These are phyloP conservation scores for Clupea harengus DNA, from an alignment of 2,113 vertebrate species.

Conservation along the genomic window DNA sequence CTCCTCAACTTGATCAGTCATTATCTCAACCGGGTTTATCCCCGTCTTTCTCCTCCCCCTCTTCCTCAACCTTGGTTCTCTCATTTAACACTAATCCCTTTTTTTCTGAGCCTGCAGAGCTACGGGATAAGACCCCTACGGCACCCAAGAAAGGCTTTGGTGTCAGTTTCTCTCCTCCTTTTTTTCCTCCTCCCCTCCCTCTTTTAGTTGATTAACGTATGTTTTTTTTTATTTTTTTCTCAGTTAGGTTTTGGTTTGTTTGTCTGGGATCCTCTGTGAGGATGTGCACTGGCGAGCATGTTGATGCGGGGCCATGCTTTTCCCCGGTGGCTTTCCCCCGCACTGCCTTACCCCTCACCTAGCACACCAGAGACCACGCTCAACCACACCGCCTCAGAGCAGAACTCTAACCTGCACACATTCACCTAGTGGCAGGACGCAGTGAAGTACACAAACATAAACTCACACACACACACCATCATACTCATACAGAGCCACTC, in stretches of 20 bases:
- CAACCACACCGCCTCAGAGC: neutral
- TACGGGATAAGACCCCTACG: slow-evolving; percentile 66
- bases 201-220: neutral
- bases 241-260: slow-evolving; percentile 21
- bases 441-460: neutral
- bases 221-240: neutral
- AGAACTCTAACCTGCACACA: neutral
- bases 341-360: neutral
- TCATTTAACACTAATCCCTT: slow-evolving; percentile 72
- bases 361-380: neutral
- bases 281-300: neutral
- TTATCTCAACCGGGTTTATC: neutral
- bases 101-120: slow-evolving; percentile 64
- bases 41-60: slow-evolving; percentile 36
- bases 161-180: slow-evolving; percentile 31
- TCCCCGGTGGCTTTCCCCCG: neutral
- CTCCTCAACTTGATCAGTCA: neutral
- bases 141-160: slow-evolving; percentile 59
- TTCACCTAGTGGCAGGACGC: neutral
- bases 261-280: neutral
- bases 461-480: neutral
- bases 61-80: slow-evolving; percentile 23
- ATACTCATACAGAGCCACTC: neutral
- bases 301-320: neutral
- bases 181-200: neutral